Base-by-base conservation (phyloP, 2,888 invertebrate species). In the Parochlus steinenii region DNA sequence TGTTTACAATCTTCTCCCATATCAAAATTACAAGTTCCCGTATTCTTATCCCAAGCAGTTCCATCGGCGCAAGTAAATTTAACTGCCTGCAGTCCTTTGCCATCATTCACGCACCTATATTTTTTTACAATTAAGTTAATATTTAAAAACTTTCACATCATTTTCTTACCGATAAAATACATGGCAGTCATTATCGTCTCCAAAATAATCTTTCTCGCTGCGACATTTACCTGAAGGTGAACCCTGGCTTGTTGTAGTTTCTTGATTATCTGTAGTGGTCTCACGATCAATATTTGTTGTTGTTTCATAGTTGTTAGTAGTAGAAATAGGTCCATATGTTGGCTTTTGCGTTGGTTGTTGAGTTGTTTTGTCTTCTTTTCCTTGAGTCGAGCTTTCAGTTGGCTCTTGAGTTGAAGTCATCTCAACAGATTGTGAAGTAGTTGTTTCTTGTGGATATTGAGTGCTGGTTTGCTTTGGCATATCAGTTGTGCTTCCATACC, bases 31-130 rank as follows among this genome's bases (percentile, higher is more conserved):
- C n/a, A n/a, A n/a, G n/a, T n/a, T n/a, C n/a, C n/a, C n/a, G n/a
- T n/a, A 14, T 24, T 17, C 14, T 69, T 65, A 56, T 80, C 79
- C 81, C 82, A 83, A 20, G 76, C 72, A 5, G 82, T 83, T 32
- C 79, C 80, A 36, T 72, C 67, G 3, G 72, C 75, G 53, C 83
- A 83, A 10, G 60, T 60, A 51, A 78, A 83, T 41, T 78, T 73
- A 49, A 75, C 71, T 30, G 58, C 69, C 45, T 62, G 76, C 3
- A 63, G 62, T 40, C 67, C 68, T 18, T 63, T 57, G 1, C 68
- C 71, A 48, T 68, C 64, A 10, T 17, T 20, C 10, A 26, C 29
- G 24, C 38, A 30, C 3, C n/a, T n/a, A n/a, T n/a, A n/a, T n/a
- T n/a, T n/a, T n/a, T n/a, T n/a, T n/a, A n/a, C n/a, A n/a, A n/a